Conservation (phyloP, 2,888 invertebrate species). For the Polyommatus iphigenia region DNA sequence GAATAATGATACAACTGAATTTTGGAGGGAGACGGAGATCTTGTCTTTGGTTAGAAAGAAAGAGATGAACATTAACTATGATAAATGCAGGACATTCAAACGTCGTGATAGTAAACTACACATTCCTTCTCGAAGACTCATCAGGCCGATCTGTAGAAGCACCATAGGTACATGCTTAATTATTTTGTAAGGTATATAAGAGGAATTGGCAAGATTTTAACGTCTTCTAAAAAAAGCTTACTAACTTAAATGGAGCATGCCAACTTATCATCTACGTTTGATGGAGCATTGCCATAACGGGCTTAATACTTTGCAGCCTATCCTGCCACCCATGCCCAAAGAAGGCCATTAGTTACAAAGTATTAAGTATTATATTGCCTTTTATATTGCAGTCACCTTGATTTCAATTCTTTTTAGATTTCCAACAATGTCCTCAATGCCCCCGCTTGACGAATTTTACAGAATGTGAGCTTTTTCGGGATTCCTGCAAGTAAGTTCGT, state of each 20-base stretch:
- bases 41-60: constrained; percentile 57
- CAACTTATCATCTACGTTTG: too few relatives aligned
- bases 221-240: too few relatives aligned
- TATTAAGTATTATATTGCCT: neutral
- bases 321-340: neutral
- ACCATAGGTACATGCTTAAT: constrained; percentile 53
- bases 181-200: neutral
- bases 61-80: constrained; percentile 58
- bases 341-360: neutral
- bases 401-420: constrained; percentile 51
- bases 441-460: constrained; percentile 65
- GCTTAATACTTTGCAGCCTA: neutral
- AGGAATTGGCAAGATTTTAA: neutral
- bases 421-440: constrained; percentile 70
- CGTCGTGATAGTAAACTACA: constrained; percentile 42
- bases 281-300: too few relatives aligned
- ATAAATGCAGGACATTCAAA: constrained; percentile 52
- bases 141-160: constrained; percentile 63
- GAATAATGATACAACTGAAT: constrained; percentile 66
- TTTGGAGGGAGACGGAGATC: constrained; percentile 71
- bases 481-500: constrained; percentile 64
- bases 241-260: too few relatives aligned
- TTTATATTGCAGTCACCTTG: neutral
- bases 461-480: constrained; percentile 69
- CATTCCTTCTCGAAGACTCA: constrained; percentile 53